These are phyloP conservation scores for Oryzias javanicus DNA, from an alignment of 2,113 vertebrate genomes.

Conservation along the genomic window DNA sequence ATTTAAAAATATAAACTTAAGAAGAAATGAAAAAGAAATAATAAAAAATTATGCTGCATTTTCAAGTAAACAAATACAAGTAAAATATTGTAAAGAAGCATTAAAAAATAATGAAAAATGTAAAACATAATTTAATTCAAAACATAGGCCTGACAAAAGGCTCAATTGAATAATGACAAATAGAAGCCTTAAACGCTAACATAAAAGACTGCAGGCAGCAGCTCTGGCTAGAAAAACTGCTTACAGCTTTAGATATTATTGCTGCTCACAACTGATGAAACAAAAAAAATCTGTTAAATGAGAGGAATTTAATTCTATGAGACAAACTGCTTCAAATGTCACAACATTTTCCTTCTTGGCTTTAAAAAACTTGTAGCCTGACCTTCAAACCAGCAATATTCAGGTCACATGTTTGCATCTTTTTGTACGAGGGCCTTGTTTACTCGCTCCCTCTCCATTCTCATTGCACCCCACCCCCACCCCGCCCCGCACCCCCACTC, in stretches of 20 bases:
- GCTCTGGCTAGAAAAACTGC: no score
- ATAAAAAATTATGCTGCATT: no score
- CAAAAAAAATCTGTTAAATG: neutral
- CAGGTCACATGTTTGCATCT: constrained; percentile 29
- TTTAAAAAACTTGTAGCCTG: neutral
- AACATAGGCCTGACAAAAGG: no score
- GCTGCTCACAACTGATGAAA: neutral
- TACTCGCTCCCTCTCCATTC: constrained; percentile 8
- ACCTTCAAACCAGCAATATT: constrained; percentile 34
- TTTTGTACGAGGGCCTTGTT: constrained; percentile 27
- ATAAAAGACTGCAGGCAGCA: no score
- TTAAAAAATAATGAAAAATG: no score
- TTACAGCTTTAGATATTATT: neutral
- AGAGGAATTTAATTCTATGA: neutral
- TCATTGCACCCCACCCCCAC: neutral
- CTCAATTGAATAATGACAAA: no score
- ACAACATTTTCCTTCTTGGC: neutral
- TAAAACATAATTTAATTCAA: no score
- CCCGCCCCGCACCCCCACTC: constrained; percentile 10
- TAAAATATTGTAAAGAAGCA: no score
- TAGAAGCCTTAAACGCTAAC: no score
- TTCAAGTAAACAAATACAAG: no score
- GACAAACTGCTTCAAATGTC: neutral
- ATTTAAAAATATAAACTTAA: no score
- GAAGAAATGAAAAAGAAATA: no score